Base-by-base conservation (phyloP, 1,140 invertebrate genomes). In the Ostrea denselamellosa region DNA sequence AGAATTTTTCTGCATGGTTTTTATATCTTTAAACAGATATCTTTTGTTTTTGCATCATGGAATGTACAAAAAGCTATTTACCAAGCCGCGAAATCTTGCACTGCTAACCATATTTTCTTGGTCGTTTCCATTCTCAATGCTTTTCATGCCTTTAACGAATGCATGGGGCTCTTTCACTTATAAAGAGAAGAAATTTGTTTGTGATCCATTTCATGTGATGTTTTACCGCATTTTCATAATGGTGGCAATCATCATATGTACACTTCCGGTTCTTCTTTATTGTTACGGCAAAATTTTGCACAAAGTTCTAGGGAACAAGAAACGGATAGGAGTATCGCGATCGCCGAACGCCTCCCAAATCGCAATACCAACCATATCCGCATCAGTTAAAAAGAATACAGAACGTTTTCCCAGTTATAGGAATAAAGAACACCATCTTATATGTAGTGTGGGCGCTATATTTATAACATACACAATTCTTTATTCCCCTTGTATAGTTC, bases 1-100 rank as follows among this genome's bases (percentile, higher is more conserved):
- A 4, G 82, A 83, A 25, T 83, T 52, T 53, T 54, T 83, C 52
- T 53, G 17, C 19, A 83, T 83, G 52, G 7, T 54, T 0, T 17
- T 83, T 8, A 83, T 83, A 12, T 83, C 82, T 53, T 17, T 83
- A 5, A 83, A 83, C 52, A n/a, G 82, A 22, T 83, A 53, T 83
- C 82, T 83, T 0, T n/a, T 54, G 82, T 53, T 54, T 54, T n/a
- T 83, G 22, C 44, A 83, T 53, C 12, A 17, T n/a, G 52, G 17
- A 12, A 12, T 83, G 9, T 83, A 53, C 22, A 83, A n/a, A n/a
- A 53, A 52, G 19, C 52, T 83, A 22, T 83, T n/a, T n/a, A 54
- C 10, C 17, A 52, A 83, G 19, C n/a, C 44, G 8, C 4, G 44
- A 22, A 83, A 83, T 22, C 17, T 83, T 19, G 52, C 52, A 22